Base-by-base conservation (phyloP, 2,113 vertebrate genomes). In the Phylloscopus whistleri region DNA sequence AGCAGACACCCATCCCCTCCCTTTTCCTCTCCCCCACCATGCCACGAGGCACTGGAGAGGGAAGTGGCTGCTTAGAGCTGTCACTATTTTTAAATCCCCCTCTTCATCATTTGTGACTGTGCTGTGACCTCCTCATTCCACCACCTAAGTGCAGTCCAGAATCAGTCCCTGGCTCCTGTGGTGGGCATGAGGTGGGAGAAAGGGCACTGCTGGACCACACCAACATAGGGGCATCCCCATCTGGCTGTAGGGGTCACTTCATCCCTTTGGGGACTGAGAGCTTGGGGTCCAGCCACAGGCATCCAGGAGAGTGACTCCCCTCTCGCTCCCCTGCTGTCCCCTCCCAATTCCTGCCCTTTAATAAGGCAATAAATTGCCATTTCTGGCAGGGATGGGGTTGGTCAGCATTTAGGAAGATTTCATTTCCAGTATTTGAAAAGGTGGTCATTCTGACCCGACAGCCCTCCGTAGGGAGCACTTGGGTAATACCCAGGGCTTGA, bases 401-500 rank as follows among this genome's bases (percentile, higher is more conserved):
- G 84, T 97, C 97, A 97, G 90, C 84, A 56, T 92, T 93, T 92
- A 96, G 95, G 93, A 97, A 97, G 96, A 98, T 98, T 98, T 97
- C 95, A 95, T 98, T 97, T 98, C 97, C 70, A 81, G 97, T 87
- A 95, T 97, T 98, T 95, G 94, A 94, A 96, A 96, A 96, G 95
- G 95, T 96, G 97, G 97, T 95, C 92, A 89, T 88, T 92, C 87
- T 97, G 94, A 94, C 97, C 92, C 74, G 3, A 28, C 64, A 94
- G 89, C 95, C 90, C 69, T 90, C 89, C 89, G 0, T 68, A 84
- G 91, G 92, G 96, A 97, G 96, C 97, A 88, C 97, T 98, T 98
- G 97, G 98, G 97, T 96, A 95, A 98, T 96, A 95, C 93, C 95
- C 97, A 82, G 88, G 69, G 35, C 96, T 97, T 98, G 98, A 98